Percentiles rank a stretch among this genome's conserved stretches.
These are phyloP conservation scores for Drosophila lacteicornis DNA, from an alignment of 1,140 invertebrate species.

Conservation along the genomic window DNA sequence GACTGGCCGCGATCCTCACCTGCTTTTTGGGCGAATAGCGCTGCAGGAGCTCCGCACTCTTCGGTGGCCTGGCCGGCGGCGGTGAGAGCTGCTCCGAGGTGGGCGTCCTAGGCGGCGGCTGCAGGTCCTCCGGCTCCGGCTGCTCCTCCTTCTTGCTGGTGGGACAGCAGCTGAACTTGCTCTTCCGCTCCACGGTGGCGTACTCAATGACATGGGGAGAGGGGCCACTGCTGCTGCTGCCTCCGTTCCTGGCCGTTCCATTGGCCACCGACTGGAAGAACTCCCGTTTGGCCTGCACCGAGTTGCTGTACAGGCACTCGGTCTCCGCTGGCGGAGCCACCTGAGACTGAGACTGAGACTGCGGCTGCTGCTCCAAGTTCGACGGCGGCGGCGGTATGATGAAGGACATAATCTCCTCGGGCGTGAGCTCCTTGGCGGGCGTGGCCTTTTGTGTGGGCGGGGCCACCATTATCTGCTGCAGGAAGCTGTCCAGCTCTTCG, in stretches of 20 bases:
- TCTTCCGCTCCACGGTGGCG: slow-evolving; percentile 88
- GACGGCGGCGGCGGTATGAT: slow-evolving; percentile 94
- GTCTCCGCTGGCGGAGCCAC: slow-evolving; percentile 17
- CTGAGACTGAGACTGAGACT: slow-evolving; percentile 8
- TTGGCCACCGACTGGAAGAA: slow-evolving; percentile 72
- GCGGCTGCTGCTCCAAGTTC: slow-evolving; percentile 68
- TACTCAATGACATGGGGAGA: slow-evolving; percentile 87
- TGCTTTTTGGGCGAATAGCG: slow-evolving; percentile 85
- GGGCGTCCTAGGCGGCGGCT: slow-evolving; percentile 86
- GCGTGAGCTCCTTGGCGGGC: slow-evolving; percentile 90
- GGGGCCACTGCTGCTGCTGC: not conserved
- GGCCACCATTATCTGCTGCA: slow-evolving; percentile 92
- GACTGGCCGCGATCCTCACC: slow-evolving; percentile 39
- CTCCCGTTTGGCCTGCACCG: slow-evolving; percentile 69
- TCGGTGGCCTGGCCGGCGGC: slow-evolving; percentile 88
- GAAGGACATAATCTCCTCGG: slow-evolving; percentile 91
- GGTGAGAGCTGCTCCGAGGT: slow-evolving; percentile 82
- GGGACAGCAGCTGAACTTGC: slow-evolving; percentile 88
- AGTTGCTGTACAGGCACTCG: slow-evolving; percentile 80
- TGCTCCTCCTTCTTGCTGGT: slow-evolving; percentile 85
- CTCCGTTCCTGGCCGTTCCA: slow-evolving; percentile 26
- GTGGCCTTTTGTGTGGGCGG: slow-evolving; percentile 90
- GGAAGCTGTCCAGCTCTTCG: slow-evolving; percentile 90
- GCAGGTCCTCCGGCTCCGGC: slow-evolving; percentile 24
- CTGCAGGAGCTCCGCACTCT: slow-evolving; percentile 85